phyloP scores from a whole-genome alignment of 53 echinoderm and acorn worm species.

The Astropecten irregularis region DNA sequence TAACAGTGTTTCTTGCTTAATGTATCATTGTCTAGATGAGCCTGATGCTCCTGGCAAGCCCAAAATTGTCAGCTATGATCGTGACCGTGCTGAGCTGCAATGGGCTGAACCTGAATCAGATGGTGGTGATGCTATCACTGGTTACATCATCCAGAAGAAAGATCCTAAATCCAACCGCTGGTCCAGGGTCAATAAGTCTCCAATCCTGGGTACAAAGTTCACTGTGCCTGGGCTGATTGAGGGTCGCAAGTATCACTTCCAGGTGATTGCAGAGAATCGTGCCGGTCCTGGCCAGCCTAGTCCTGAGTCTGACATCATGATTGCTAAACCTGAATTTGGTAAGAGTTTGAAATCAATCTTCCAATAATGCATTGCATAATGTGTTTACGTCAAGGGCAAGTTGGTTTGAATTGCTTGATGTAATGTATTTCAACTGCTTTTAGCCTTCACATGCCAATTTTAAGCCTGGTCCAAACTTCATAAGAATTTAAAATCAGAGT shows the following conservation, averaged over 20 bases:
- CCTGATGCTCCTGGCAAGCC: slow-evolving; percentile 88
- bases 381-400: too few species aligned
- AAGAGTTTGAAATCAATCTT: slow-evolving; percentile 3
- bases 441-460: too few species aligned
- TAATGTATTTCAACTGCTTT: too few species aligned
- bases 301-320: slow-evolving; percentile 76
- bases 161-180: slow-evolving; percentile 81
- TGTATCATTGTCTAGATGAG: slow-evolving; percentile 59
- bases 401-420: too few species aligned
- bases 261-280: slow-evolving; percentile 88
- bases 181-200: slow-evolving; percentile 76
- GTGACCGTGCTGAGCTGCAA: slow-evolving; percentile 75
- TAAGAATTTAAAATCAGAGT: too few species aligned
- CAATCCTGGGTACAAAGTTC: slow-evolving; percentile 70
- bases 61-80: slow-evolving; percentile 88
- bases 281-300: slow-evolving; percentile 88
- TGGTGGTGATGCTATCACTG: slow-evolving; percentile 88
- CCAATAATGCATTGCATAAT: too few species aligned
- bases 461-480: too few species aligned
- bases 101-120: slow-evolving; percentile 80
- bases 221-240: slow-evolving; percentile 71
- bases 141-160: slow-evolving; percentile 88
- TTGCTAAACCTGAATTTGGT: slow-evolving; percentile 96
- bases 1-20: not conserved
- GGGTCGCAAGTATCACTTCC: slow-evolving; percentile 89